Base-by-base conservation (phyloP, 2,113 vertebrate genomes). In the Fulica atra region DNA sequence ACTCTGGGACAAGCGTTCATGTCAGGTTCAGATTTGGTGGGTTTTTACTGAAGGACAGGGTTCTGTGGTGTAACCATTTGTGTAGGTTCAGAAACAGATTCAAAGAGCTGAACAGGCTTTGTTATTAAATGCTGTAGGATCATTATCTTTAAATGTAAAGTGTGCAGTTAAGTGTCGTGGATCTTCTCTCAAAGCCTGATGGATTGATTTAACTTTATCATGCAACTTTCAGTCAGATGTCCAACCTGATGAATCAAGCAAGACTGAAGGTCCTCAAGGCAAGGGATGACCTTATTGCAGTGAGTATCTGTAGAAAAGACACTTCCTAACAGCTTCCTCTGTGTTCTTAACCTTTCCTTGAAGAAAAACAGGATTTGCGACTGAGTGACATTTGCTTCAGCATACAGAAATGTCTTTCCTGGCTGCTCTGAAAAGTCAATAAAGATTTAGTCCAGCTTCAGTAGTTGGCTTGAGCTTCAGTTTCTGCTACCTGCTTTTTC, bases 191-290 rank as follows among this genome's bases (percentile, higher is more conserved):
- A 61, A 33, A 93, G 23, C 63, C 35, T 85, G 70, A 18, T 90
- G 25, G 51, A 38, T 66, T 97, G 72, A 94, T 66, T 76, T 44
- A 74, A 10, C 50, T 95, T 95, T 96, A 31, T 84, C 33, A 11
- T 94, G 25, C 77, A 81, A 42, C 86, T 93, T 95, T 88, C 97
- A 99, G 99, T 97, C 99, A 99, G 91, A 99, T 99, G 99, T 99
- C 99, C 53, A 99, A 99, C 97, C 97, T 99, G 98, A 99, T 99
- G 99, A 99, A 99, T 97, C 99, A 99, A 97, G 99, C 99, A 86
- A 98, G 99, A 44, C 98, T 99, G 94, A 99, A 99, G 98, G 99
- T 99, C 16, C 98, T 99, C 80, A 99, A 99, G 98, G 99, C 99
- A 29, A 99, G 99, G 21, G 99, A 99, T 94, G 99, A 99, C 92